A percentile compares a stretch with the other conserved stretches of the same genome.
Conservation (phyloP, 2,113 vertebrate genomes). For the Aix galericulata region DNA sequence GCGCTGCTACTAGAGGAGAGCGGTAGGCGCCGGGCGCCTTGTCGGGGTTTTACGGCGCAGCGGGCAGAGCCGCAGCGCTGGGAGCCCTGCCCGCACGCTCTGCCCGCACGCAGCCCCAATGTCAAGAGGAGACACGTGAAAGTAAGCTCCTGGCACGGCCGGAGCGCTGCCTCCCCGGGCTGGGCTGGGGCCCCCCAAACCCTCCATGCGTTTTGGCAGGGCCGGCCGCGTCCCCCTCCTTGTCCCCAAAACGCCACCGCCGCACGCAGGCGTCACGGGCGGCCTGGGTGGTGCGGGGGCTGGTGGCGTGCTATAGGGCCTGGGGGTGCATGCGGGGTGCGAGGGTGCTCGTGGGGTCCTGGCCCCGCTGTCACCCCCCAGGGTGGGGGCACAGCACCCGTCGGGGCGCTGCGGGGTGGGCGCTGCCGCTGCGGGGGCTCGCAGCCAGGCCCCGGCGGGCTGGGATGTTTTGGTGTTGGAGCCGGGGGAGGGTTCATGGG, state of each 20-base stretch:
- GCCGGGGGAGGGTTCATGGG: background rate
- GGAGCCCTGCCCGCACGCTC: background rate
- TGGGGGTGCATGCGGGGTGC: fast-evolving
- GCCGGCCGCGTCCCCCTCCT: too few species aligned
- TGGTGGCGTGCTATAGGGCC: background rate
- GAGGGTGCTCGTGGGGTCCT: background rate
- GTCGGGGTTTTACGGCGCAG: constrained; percentile 32
- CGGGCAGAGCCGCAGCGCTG: background rate
- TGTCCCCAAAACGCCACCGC: background rate
- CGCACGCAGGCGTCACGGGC: background rate
- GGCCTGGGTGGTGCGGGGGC: background rate
- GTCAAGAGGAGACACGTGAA: constrained; percentile 36
- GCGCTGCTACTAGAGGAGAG: constrained; percentile 54
- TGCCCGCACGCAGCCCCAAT: background rate
- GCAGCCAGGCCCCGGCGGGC: background rate
- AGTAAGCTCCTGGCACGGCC: constrained; percentile 3
- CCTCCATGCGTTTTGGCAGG: background rate
- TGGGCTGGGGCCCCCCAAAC: background rate
- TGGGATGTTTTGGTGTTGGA: background rate
- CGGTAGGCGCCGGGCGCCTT: constrained; percentile 15
- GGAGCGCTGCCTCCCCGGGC: background rate
- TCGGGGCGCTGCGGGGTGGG: background rate
- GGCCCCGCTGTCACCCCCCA: background rate
- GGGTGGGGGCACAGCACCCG: background rate
- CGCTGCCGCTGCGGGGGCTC: background rate